A percentile compares a stretch with the other conserved stretches of the same genome.
phyloP scores from a whole-genome alignment of 2,113 vertebrate genomes.

The Camelus bactrianus region DNA sequence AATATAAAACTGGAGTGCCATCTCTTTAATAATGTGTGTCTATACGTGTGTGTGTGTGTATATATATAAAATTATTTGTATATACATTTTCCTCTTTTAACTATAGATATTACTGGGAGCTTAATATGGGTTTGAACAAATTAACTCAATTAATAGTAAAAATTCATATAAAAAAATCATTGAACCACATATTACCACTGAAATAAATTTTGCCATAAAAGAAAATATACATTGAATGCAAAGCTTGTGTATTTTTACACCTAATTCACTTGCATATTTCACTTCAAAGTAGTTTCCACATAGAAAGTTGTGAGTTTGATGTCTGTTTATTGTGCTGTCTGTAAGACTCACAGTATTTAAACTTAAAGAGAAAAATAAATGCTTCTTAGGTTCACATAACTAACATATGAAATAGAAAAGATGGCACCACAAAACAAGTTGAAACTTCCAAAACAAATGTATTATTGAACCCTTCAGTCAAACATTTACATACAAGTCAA shows the following conservation, averaged over 20 bases:
- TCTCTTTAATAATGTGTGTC: neutral
- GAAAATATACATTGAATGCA: neutral
- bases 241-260: neutral
- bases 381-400: neutral
- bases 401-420: constrained; percentile 12
- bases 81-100: neutral
- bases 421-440: neutral
- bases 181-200: neutral
- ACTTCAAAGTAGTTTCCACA: constrained; percentile 1
- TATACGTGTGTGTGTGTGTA: neutral
- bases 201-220: neutral
- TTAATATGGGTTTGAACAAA: neutral
- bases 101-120: neutral
- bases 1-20: neutral
- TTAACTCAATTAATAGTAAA: neutral
- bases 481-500: neutral
- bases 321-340: neutral
- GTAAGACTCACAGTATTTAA: neutral
- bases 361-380: constrained; percentile 11
- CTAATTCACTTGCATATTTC: neutral
- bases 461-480: neutral
- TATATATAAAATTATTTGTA: neutral
- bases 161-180: neutral
- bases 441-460: constrained; percentile 1
- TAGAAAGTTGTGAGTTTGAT: neutral